phyloP scores from a whole-genome alignment of 2,888 invertebrate species.

The Drosophila melanosoma region DNA sequence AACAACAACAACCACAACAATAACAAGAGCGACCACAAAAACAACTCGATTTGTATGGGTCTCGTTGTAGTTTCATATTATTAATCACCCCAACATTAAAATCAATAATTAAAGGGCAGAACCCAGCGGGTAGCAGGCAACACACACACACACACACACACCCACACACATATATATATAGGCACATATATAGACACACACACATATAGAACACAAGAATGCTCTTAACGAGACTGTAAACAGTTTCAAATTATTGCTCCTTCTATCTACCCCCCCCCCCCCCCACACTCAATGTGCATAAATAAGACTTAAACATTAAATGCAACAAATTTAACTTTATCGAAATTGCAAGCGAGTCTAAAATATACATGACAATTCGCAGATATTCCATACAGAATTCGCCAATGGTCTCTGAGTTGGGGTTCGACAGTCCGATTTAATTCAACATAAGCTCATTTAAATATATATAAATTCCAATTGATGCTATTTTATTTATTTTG shows the following conservation, averaged over 20 bases:
- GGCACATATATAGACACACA: neutral
- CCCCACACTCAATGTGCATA: neutral
- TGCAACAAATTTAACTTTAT: neutral
- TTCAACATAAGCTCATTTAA: neutral
- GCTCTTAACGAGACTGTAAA: constrained; percentile 18
- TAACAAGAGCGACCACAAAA: constrained; percentile 1
- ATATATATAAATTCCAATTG: neutral
- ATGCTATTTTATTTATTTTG: too few relatives aligned
- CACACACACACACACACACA: constrained; percentile 14
- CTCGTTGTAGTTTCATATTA: constrained; percentile 52
- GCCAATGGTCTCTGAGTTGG: neutral
- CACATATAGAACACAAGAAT: constrained; percentile 10
- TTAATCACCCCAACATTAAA: constrained; percentile 74
- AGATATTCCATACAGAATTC: neutral
- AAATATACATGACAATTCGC: neutral
- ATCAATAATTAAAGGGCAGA: constrained; percentile 72
- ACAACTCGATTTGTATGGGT: constrained; percentile 17
- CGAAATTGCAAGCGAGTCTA: neutral
- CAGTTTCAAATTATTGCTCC: neutral
- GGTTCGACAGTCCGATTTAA: neutral
- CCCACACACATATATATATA: constrained; percentile 3
- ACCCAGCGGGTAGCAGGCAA: constrained; percentile 15
- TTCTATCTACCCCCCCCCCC: neutral
- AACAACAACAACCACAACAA: neutral
- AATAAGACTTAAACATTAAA: neutral